Base-by-base conservation (phyloP, 2,888 invertebrate species). In the Drosophila merina region DNA sequence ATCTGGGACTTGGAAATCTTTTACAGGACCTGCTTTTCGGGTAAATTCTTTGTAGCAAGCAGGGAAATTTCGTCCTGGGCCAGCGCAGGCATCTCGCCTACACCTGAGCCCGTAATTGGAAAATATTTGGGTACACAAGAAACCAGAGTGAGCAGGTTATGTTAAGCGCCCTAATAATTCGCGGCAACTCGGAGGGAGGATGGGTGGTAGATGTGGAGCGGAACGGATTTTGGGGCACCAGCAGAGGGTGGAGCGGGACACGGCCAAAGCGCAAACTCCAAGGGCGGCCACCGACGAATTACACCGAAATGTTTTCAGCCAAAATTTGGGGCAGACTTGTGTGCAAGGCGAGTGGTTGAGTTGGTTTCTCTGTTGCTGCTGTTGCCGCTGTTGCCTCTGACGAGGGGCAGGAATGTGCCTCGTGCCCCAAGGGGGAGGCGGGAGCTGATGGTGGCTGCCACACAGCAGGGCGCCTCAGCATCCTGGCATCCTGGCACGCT, bases 81-180 rank as follows among this genome's bases (percentile, higher is more conserved):
- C 60, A 48, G 28, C 47, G 62, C 47, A 30, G 59, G 60, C 33
- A 59, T 20, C 45, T 14, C 20, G 49, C 28, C 4, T 31, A 26
- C 40, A 45, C 30, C 26, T 54, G 42, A 57, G 60, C 47, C 51
- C 38, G 30, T 47, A 68, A 71, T 59, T 72, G 47, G 47, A 49
- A 59, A 57, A 70, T 38, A 68, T 64, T 77, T 75, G 59, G 82
- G 79, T 85, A 81, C 85, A 87, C 82, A 77, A 51, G 59, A 78
- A 81, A 72, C 31, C 42, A 40, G 49, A 81, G 85, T 84, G 82
- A 72, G 75, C 70, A 81, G 80, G 85, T 87, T 85, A 72, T 68
- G 88, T 57, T 48, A 49, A 44, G 72, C 40, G 20, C 54, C 48
- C 47, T 48, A 45, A 69, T 60, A 62, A 42, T 30, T 36, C 25